Evolutionary conservation across 2,797 vertebrate species (phyloP), one percentile per base, ranked within the genome.

Genomic region (Carduelis carduelis): DNA sequence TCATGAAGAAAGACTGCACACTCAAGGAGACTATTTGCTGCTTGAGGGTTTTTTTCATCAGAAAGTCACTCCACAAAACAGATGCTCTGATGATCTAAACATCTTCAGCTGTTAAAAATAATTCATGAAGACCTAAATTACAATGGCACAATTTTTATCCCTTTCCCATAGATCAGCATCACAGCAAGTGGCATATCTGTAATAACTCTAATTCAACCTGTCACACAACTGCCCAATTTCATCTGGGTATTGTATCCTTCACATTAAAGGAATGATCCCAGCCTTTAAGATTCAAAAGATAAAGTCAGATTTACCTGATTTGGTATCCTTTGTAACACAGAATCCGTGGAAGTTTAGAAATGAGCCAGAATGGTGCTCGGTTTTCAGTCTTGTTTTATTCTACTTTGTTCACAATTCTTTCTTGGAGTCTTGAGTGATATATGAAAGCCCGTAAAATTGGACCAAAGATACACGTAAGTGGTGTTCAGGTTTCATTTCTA

Each of bases 401-500:
- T 35, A 71, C 46, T 90, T 85, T 66, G 43, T 56, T 53, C 81
- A 93, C 49, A 56, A 66, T 71, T 79, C 90, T 76, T 90, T 50
- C 70, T 93, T 68, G 17, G 16, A 91, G 78, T 96, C 89, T 89
- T 95, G 94, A 94, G 47, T 96, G 95, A 97, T 96, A 87, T 84
- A 94, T 94, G 87, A 95, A 96, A 94, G 66, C 28, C 78, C 41
- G 65, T 89, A 71, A 96, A 87, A 96, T 71, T 86, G 80, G 75
- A 96, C 83, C 90, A 82, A 81, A 96, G 82, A 88, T 46, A 89
- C 82, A 41, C 1, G 1, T 97, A 97, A 97, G 83, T 97, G 92
- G 83, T 96, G 84, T 94, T 97, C 94, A 93, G 76, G 69, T 74
- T 94, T 95, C 85, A 49, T 77, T 97, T 94, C 91, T 96, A 97